phyloP scores from a whole-genome alignment of 2,888 invertebrate genomes.

The Drosophila tanythrix region DNA sequence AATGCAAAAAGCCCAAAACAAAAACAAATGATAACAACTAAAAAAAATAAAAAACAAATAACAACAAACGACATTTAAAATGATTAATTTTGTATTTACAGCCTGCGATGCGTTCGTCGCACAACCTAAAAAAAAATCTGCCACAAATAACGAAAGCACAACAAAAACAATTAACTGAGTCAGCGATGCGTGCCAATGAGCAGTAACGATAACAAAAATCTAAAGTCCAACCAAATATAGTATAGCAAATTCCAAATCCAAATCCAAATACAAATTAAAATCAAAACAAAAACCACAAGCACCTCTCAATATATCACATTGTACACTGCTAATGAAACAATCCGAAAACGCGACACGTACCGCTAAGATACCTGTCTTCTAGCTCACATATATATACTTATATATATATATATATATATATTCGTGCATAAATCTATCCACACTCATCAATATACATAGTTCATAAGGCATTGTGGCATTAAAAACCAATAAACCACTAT shows the following conservation, averaged over 20 bases:
- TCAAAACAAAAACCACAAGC: slow-evolving; percentile 6
- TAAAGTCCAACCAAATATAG: slow-evolving; percentile 11
- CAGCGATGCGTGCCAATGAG: slow-evolving; percentile 36
- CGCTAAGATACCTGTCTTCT: background rate
- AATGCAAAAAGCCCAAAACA: slow-evolving; percentile 5
- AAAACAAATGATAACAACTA: slow-evolving; percentile 42
- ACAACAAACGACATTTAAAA: slow-evolving; percentile 36
- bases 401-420: background rate
- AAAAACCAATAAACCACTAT: slow-evolving; percentile 27
- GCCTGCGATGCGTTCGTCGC: slow-evolving; percentile 52
- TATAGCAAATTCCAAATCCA: slow-evolving; percentile 8
- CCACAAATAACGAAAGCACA: slow-evolving; percentile 28
- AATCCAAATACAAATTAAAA: slow-evolving; percentile 4
- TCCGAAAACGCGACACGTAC: slow-evolving; percentile 70
- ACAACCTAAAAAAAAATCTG: slow-evolving; percentile 38
- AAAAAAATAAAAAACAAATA: background rate
- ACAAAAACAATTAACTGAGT: slow-evolving; percentile 35
- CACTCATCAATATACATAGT: slow-evolving; percentile 13
- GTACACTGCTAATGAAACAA: slow-evolving; percentile 66
- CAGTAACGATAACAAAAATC: slow-evolving; percentile 48
- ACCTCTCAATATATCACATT: background rate
- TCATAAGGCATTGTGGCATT: slow-evolving; percentile 24
- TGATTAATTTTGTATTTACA: slow-evolving; percentile 73
- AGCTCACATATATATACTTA: background rate
- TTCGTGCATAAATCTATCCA: slow-evolving; percentile 4